phyloP scores from a whole-genome alignment of 92 coral and sea anemone species.

The Isaurus tuberculatus region DNA sequence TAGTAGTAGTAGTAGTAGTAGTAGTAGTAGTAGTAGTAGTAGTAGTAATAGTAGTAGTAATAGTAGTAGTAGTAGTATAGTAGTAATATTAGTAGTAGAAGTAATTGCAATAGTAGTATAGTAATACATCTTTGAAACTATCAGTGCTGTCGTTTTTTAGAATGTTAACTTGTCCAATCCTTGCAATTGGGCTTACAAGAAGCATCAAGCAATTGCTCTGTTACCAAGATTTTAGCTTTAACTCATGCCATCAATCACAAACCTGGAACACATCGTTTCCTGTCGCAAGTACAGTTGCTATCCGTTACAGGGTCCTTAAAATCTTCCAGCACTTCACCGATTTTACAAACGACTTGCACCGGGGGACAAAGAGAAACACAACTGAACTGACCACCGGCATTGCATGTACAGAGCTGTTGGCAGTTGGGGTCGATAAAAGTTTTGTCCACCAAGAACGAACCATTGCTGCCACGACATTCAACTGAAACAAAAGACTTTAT shows the following conservation, averaged over 20 bases:
- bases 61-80: too few relatives aligned
- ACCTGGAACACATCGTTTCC: slow-evolving; percentile 32
- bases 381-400: background rate
- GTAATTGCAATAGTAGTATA: too few relatives aligned
- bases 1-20: too few relatives aligned
- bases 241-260: background rate
- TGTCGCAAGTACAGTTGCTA: slow-evolving; percentile 21
- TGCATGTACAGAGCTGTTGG: slow-evolving; percentile 6
- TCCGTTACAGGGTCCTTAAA: slow-evolving; percentile 12
- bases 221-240: too few relatives aligned
- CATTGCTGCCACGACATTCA: background rate
- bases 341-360: background rate
- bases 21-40: too few relatives aligned
- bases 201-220: too few relatives aligned
- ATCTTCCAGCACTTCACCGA: slow-evolving; percentile 14
- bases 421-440: slow-evolving; percentile 9
- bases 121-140: too few relatives aligned
- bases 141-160: too few relatives aligned
- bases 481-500: background rate
- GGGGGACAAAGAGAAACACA: slow-evolving; percentile 20
- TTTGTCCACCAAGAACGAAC: background rate
- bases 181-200: too few relatives aligned
- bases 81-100: too few relatives aligned
- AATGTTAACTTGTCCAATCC: too few relatives aligned
- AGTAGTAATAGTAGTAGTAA: too few relatives aligned